Conservation (phyloP, 2,888 invertebrate species). For the Perizoma flavofasciatum region DNA sequence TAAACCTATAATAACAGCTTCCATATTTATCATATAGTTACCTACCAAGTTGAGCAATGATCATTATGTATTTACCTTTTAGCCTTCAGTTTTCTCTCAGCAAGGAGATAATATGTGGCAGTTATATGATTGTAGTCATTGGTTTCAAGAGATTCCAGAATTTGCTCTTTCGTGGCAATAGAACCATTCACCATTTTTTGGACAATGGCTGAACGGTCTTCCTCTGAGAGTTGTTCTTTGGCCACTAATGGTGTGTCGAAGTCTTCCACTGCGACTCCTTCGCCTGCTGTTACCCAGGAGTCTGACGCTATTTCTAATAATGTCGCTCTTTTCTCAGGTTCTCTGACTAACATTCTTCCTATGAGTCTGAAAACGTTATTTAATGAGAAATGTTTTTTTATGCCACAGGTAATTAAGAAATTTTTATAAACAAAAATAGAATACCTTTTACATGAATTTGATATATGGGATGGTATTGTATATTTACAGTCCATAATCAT, state of each 20-base stretch:
- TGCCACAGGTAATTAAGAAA: background rate
- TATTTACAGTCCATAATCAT: constrained; percentile 99
- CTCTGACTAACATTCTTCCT: constrained; percentile 95
- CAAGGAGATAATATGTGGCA: constrained; percentile 98
- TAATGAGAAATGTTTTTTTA: background rate
- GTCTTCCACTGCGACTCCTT: constrained; percentile 81
- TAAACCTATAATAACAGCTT: constrained; percentile 9
- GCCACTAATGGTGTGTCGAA: constrained; percentile 92
- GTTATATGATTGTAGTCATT: constrained; percentile 99
- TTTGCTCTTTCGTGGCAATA: constrained; percentile 97
- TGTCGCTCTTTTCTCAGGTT: constrained; percentile 95
- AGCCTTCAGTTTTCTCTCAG: constrained; percentile 94
- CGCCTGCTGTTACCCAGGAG: constrained; percentile 90
- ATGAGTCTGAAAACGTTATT: constrained; percentile 86
- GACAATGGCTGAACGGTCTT: constrained; percentile 95
- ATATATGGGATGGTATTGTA: constrained; percentile 94
- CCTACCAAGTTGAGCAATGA: background rate
- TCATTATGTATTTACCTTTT: constrained; percentile 80
- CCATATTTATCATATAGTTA: constrained; percentile 4
- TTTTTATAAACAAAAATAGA: background rate
- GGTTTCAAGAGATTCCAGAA: constrained; percentile 95
- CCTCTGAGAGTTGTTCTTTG: constrained; percentile 94
- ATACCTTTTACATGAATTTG: constrained; percentile 92
- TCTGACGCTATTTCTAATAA: constrained; percentile 94
- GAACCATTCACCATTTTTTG: constrained; percentile 98